A percentile compares a stretch with the other conserved stretches of the same genome.
Evolutionary conservation across 2,113 vertebrate species (phyloP).

Genomic region (Pollachius pollachius): DNA sequence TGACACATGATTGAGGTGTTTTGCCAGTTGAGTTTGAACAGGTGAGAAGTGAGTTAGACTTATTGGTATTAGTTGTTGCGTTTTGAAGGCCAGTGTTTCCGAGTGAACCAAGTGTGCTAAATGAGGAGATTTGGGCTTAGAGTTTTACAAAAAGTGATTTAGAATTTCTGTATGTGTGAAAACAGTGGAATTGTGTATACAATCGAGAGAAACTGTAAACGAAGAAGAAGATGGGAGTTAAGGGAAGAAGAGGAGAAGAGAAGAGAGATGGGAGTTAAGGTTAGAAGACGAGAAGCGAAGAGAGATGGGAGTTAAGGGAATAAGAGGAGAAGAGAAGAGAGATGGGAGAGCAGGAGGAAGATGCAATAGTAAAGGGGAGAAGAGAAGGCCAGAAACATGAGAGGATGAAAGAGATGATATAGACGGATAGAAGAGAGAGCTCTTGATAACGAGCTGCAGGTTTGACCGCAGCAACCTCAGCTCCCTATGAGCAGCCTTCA

Average conservation of each 20-base stretch:
- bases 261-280: not conserved
- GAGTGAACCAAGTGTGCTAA: too few relatives aligned
- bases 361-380: not conserved
- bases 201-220: too few relatives aligned
- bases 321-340: not conserved
- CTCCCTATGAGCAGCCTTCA: not conserved
- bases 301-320: not conserved
- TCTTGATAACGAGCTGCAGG: not conserved
- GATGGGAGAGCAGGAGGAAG: not conserved
- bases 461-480: not conserved
- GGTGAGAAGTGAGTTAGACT: too few relatives aligned
- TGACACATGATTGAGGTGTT: too few relatives aligned
- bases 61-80: too few relatives aligned
- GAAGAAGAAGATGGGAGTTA: not conserved
- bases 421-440: not conserved
- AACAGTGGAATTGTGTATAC: too few relatives aligned
- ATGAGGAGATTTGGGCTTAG: too few relatives aligned
- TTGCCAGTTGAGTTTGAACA: too few relatives aligned
- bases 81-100: too few relatives aligned
- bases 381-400: not conserved
- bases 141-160: too few relatives aligned
- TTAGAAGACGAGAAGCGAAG: not conserved
- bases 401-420: not conserved
- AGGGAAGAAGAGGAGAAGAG: not conserved
- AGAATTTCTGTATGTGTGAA: too few relatives aligned